Base-by-base conservation (phyloP, 1,140 invertebrate species). In the Pogonus chalceus region DNA sequence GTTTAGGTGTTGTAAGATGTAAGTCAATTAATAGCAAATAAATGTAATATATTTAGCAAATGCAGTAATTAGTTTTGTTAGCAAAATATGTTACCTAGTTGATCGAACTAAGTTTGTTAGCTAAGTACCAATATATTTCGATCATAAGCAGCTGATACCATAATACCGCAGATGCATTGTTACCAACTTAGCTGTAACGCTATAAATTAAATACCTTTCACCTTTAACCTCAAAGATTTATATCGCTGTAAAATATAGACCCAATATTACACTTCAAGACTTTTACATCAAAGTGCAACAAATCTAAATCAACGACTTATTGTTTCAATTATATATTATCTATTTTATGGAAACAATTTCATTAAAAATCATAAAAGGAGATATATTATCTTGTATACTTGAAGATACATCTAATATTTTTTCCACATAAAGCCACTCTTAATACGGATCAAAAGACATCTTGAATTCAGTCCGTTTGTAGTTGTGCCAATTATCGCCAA, bases 371-470 rank as follows among this genome's bases (percentile, higher is more conserved):
- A n/a, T n/a, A n/a, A n/a, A n/a, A n/a, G n/a, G n/a, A n/a, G n/a
- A n/a, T n/a, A n/a, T n/a, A n/a, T n/a, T n/a, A n/a, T n/a, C n/a
- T n/a, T n/a, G n/a, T n/a, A n/a, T n/a, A n/a, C n/a, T n/a, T n/a
- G n/a, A n/a, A 43, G 37, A 43, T 4, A 43, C 18, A 16, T 12
- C 37, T 43, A 43, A 43, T 43, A 43, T 43, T 43, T 43, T 31
- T 43, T 43, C 37, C 7, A 7, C 7, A 10, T 10, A 43, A 43
- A 43, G 37, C 37, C 37, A 9, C 37, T 43, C 37, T 43, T 43
- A 43, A 43, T 43, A 43, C 37, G 37, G 37, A 43, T 43, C 37
- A 43, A 43, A 43, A 43, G 37, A 43, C 37, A 18, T 43, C 37
- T 43, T 43, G 37, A 43, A 43, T 43, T 43, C 37, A 43, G 37